Evolutionary conservation across 2,113 vertebrate genomes (phyloP).

Genomic region (Prunella himalayana): DNA sequence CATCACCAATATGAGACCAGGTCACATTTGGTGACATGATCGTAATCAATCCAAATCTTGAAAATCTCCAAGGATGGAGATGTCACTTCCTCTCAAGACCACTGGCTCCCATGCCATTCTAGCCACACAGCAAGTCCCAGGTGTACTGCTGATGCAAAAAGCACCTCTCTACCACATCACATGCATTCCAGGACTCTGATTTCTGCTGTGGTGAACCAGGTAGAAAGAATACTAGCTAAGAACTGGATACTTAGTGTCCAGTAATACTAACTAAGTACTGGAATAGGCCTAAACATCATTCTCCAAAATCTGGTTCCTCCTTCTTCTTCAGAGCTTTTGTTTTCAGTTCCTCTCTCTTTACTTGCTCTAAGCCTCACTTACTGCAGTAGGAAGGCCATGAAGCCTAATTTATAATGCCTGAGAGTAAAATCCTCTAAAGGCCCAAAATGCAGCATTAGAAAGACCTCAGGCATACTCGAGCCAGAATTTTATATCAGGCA

Average conservation of each 20-base stretch:
- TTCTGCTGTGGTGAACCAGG: not conserved
- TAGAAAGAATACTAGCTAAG: not conserved
- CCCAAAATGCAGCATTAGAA: not conserved
- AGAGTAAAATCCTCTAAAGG: not conserved
- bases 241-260: not conserved
- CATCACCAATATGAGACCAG: not conserved
- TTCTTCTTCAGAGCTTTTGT: not conserved
- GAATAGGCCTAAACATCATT: not conserved
- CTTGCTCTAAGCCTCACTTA: not conserved
- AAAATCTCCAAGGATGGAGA: not conserved
- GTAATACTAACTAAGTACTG: not conserved
- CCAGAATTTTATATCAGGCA: not conserved
- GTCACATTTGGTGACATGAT: not conserved
- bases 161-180: not conserved
- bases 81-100: not conserved
- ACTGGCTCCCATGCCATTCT: accelerated
- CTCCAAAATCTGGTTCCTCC: not conserved
- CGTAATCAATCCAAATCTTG: not conserved
- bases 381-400: not conserved
- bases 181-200: not conserved
- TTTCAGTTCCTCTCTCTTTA: not conserved
- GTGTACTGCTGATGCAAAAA: not conserved
- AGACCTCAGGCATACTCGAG: not conserved
- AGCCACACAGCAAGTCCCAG: not conserved
- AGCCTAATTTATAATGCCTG: not conserved